Evolutionary conservation across 2,888 invertebrate genomes (phyloP).

Genomic region (Tortrix viridana): DNA sequence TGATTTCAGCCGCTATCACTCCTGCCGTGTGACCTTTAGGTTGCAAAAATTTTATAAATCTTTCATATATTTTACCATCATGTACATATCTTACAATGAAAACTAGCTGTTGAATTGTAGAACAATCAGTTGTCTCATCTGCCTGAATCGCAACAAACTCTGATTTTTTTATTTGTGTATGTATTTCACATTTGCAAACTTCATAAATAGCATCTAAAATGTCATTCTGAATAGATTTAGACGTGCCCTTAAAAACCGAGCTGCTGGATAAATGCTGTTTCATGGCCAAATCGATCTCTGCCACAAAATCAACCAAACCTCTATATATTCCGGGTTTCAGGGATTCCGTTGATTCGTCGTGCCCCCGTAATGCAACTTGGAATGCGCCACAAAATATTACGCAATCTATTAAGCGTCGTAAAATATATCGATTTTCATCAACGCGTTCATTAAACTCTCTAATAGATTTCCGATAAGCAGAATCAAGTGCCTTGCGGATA

Average conservation of each 20-base stretch:
- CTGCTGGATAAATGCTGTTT: conserved; percentile 11
- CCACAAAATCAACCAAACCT: conserved; percentile 21
- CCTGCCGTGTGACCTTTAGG: conserved; percentile 20
- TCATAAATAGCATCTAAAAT: conserved; percentile 9
- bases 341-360: conserved; percentile 10
- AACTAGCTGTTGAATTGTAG: conserved; percentile 14
- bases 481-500: conserved; percentile 12
- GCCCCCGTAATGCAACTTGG: conserved; percentile 5
- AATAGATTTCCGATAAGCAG: conserved; percentile 1
- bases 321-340: conserved; percentile 17
- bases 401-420: conserved; percentile 6
- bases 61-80: conserved; percentile 29
- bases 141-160: conserved; percentile 16
- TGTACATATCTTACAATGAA: conserved; percentile 14
- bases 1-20: conserved; percentile 19
- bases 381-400: conserved; percentile 12
- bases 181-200: conserved; percentile 14
- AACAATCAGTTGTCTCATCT: conserved; percentile 24
- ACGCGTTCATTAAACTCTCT: neutral
- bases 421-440: neutral
- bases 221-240: conserved; percentile 10
- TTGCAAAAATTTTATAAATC: conserved; percentile 30
- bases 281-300: conserved; percentile 6
- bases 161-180: conserved; percentile 5
- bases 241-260: conserved; percentile 13